A percentile compares a stretch with the other conserved stretches of the same genome.
Conservation (phyloP, 2,797 vertebrate species). For the Tolypeutes matacus region DNA sequence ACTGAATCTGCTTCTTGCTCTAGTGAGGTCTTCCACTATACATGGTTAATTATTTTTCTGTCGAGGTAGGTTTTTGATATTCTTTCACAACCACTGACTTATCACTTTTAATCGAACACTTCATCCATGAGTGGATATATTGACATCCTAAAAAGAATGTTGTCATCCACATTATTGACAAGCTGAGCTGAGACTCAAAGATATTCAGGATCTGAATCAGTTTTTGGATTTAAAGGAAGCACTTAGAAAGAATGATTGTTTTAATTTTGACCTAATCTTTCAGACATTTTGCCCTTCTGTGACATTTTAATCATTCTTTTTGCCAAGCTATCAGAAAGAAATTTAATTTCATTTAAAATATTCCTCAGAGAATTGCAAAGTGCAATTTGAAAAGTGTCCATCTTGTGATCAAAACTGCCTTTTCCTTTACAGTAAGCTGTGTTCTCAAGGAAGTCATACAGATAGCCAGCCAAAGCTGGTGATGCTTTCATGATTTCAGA, state of each 20-base stretch:
- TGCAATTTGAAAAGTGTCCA: slow-evolving; percentile 99
- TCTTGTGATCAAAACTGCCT: slow-evolving; percentile 98
- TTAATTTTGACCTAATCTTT: slow-evolving; percentile 98
- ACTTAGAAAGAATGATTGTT: slow-evolving; percentile 97
- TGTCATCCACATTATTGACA: slow-evolving; percentile 98
- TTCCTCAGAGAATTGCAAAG: slow-evolving; percentile 99
- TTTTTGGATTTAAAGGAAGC: slow-evolving; percentile 93
- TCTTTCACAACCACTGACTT: slow-evolving; percentile 98
- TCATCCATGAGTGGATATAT: slow-evolving; percentile 99
- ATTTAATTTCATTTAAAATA: slow-evolving; percentile 97
- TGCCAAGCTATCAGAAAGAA: slow-evolving; percentile 97
- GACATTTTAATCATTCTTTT: slow-evolving; percentile 99
- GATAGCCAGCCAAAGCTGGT: slow-evolving; percentile 93
- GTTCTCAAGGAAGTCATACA: slow-evolving; percentile 98
- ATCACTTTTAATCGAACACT: slow-evolving; percentile 98
- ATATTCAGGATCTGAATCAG: slow-evolving; percentile 96
- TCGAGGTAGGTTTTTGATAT: slow-evolving; percentile 99
- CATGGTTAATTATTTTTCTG: slow-evolving; percentile 92
- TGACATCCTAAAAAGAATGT: slow-evolving; percentile 97
- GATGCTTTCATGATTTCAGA: slow-evolving; percentile 97
- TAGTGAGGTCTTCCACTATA: too few relatives aligned
- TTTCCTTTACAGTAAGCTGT: slow-evolving; percentile 99
- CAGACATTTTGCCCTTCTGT: slow-evolving; percentile 99
- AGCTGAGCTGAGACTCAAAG: slow-evolving; percentile 96
- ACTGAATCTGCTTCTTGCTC: too few relatives aligned